phyloP scores from a whole-genome alignment of 2,888 invertebrate species.

The Xestia rhomboidea region DNA sequence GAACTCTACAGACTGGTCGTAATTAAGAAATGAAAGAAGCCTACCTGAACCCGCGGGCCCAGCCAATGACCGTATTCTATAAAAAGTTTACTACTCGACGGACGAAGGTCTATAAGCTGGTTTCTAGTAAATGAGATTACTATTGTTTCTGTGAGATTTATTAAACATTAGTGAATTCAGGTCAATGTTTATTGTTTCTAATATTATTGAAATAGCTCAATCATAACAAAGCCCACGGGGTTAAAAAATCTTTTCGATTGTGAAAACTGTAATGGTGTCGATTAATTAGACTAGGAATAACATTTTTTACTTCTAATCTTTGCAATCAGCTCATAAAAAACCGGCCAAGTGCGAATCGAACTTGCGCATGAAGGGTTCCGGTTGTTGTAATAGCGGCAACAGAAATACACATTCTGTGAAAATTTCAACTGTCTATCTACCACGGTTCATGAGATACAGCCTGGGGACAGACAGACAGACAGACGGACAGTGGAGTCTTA shows the following conservation, averaged over 20 bases:
- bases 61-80: background rate
- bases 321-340: no score
- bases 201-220: background rate
- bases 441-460: no score
- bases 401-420: no score
- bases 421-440: no score
- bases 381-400: no score
- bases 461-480: no score
- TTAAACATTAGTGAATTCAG: background rate
- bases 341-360: no score
- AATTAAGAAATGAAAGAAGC: slow-evolving; percentile 11
- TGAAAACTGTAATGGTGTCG: background rate
- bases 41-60: background rate
- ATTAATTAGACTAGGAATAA: background rate
- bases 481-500: no score
- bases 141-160: background rate
- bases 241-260: background rate
- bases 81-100: background rate
- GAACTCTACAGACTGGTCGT: background rate
- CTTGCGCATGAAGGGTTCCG: no score
- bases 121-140: slow-evolving; percentile 1
- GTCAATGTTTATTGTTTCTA: background rate
- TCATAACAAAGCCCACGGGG: background rate
- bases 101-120: no score
- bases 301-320: background rate